A percentile compares a stretch with the other conserved stretches of the same genome.
Evolutionary conservation across 2,113 vertebrate genomes (phyloP).

Genomic region (Otolemur garnettii): DNA sequence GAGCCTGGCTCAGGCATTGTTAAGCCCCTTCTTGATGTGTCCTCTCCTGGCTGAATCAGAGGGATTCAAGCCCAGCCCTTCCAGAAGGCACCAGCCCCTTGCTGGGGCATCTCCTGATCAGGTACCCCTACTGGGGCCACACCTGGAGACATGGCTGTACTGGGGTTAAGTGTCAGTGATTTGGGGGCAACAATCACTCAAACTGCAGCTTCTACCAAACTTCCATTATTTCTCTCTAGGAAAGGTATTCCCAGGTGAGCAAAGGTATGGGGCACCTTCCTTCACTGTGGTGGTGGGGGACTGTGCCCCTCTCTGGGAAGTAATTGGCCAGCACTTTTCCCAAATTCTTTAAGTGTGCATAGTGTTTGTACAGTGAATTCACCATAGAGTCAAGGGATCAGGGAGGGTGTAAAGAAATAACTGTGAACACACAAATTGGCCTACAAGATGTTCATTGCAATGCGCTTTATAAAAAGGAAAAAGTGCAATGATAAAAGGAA

Average conservation of each 20-base stretch:
- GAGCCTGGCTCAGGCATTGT: no score
- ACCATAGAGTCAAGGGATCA: not conserved
- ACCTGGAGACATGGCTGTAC: fast-evolving
- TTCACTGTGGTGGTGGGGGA: fast-evolving
- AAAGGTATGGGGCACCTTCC: fast-evolving
- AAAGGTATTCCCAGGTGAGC: fast-evolving
- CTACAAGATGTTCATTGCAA: not conserved
- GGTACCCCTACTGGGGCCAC: not conserved
- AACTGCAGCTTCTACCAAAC: not conserved
- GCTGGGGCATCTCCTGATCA: not conserved
- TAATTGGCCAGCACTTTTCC: fast-evolving
- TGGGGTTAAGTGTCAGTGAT: not conserved
- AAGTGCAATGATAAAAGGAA: not conserved
- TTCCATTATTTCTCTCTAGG: not conserved
- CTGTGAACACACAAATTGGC: not conserved
- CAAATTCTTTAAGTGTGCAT: fast-evolving
- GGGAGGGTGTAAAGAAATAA: not conserved
- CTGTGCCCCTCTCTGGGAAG: not conserved
- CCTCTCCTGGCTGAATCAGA: no score
- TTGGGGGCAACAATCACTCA: not conserved
- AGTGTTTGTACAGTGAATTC: no score
- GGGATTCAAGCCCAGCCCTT: no score
- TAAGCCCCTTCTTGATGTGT: not conserved
- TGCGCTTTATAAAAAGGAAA: no score
- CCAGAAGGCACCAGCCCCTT: not conserved